Percentiles rank a stretch among this genome's conserved stretches.
Evolutionary conservation across 2,888 invertebrate genomes (phyloP).

Genomic region (Ptilodon capucinus): DNA sequence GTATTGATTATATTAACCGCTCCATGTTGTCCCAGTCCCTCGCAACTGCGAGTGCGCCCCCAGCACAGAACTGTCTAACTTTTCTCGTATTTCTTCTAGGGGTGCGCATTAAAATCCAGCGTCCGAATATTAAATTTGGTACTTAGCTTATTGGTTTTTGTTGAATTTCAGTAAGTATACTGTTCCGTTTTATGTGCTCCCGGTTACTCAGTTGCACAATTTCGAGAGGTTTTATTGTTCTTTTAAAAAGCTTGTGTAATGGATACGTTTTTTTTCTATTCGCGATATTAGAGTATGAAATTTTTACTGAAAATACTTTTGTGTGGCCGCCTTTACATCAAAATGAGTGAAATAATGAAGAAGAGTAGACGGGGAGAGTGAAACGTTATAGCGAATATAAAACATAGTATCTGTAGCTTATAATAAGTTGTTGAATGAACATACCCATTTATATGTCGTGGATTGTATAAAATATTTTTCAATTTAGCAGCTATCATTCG

Average conservation of each 20-base stretch:
- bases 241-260: constrained; percentile 5
- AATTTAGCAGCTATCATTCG: no score
- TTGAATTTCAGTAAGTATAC: constrained; percentile 19
- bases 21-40: neutral
- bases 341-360: no score
- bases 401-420: no score
- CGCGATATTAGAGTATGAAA: neutral
- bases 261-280: constrained; percentile 3
- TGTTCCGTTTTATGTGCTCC: neutral
- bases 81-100: constrained; percentile 29
- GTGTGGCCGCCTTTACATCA: no score
- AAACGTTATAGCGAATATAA: no score
- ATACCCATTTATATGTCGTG: no score
- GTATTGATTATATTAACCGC: neutral
- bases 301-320: no score
- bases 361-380: no score
- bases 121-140: constrained; percentile 32
- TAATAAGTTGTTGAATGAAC: no score
- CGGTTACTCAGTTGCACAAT: neutral
- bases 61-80: constrained; percentile 16
- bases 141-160: constrained; percentile 31
- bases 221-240: constrained; percentile 15
- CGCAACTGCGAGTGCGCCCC: neutral
- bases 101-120: constrained; percentile 26
- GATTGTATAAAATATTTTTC: no score